phyloP scores from a whole-genome alignment of 2,888 invertebrate genomes.

The Ectemnius continuus region DNA sequence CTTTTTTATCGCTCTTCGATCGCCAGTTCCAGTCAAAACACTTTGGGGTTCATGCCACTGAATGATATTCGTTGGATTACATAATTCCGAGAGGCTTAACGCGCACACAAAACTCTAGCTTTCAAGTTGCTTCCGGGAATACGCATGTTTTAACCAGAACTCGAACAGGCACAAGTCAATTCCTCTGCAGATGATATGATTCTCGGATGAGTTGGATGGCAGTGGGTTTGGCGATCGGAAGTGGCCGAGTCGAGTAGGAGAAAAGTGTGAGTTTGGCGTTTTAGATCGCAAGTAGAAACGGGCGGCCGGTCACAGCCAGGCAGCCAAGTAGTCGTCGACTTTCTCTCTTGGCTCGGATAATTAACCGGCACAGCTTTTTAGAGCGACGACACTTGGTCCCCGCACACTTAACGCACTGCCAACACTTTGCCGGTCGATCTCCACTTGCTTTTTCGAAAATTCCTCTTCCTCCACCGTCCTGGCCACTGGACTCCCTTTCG shows the following conservation, averaged over 20 bases:
- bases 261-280: neutral
- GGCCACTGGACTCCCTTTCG: slow-evolving; percentile 8
- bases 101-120: too few relatives aligned
- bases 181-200: too few relatives aligned
- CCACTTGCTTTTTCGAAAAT: slow-evolving; percentile 9
- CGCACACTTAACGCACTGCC: slow-evolving; percentile 23
- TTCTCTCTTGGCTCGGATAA: slow-evolving; percentile 43
- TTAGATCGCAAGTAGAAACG: slow-evolving; percentile 17
- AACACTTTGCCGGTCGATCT: slow-evolving; percentile 8
- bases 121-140: too few relatives aligned
- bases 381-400: slow-evolving; percentile 24
- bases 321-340: slow-evolving; percentile 36
- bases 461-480: slow-evolving; percentile 10
- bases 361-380: slow-evolving; percentile 49
- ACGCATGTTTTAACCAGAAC: neutral
- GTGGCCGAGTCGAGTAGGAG: neutral
- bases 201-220: neutral
- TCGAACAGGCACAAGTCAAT: neutral
- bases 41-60: slow-evolving; percentile 8
- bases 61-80: slow-evolving; percentile 20
- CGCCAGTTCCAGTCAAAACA: slow-evolving; percentile 22
- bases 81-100: too few relatives aligned
- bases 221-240: neutral
- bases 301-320: slow-evolving; percentile 23
- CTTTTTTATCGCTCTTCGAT: slow-evolving; percentile 1